Evolutionary conservation across 2,797 vertebrate genomes (phyloP).

Genomic region (Pteronotus mesoamericanus): DNA sequence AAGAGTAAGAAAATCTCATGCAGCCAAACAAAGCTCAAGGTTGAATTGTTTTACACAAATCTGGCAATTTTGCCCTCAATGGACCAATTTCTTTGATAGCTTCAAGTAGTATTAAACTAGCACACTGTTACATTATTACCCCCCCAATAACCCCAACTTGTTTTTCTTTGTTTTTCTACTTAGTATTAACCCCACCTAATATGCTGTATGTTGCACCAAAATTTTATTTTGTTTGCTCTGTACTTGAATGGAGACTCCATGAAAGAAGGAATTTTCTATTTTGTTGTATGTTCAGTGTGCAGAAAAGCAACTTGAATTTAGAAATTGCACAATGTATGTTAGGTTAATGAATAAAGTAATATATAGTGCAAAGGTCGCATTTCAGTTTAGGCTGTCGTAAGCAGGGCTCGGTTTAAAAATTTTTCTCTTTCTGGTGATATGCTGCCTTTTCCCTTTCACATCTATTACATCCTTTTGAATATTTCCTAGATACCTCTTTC

Average conservation of each 20-base stretch:
- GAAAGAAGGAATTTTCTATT: background rate
- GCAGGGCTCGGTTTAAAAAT: background rate
- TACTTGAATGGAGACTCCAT: background rate
- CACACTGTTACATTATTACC: background rate
- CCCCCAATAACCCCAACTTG: background rate
- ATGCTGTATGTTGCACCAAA: background rate
- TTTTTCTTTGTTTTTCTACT: background rate
- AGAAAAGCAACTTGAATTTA: background rate
- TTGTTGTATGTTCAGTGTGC: background rate
- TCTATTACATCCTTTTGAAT: background rate
- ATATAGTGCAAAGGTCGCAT: background rate
- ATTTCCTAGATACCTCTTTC: background rate
- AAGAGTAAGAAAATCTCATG: conserved; percentile 56
- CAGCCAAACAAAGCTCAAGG: conserved; percentile 59
- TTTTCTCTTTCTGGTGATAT: background rate
- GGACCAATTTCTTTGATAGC: conserved; percentile 7
- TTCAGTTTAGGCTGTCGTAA: background rate
- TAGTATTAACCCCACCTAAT: background rate
- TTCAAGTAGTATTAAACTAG: background rate
- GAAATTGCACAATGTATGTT: background rate
- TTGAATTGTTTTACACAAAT: conserved; percentile 68
- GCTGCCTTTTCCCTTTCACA: background rate
- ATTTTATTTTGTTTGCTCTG: background rate
- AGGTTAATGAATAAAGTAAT: background rate
- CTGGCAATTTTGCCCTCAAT: conserved; percentile 41